Evolutionary conservation across 2,888 invertebrate species (phyloP).

Genomic region (Thumatha senex): DNA sequence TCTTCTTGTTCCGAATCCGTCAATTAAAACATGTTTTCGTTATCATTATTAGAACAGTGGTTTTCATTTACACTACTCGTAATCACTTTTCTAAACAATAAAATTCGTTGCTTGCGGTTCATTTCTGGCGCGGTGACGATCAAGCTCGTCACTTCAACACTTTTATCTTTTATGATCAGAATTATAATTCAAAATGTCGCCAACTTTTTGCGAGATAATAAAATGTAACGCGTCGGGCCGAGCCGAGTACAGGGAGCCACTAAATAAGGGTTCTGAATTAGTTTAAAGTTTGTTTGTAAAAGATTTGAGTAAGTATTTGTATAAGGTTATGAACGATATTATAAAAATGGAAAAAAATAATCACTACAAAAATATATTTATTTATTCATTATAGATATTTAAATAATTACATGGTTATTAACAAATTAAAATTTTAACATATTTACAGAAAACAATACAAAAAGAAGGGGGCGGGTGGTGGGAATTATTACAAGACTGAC

Average conservation of each 20-base stretch:
- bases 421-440: too few relatives aligned
- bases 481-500: too few relatives aligned
- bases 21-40: background rate
- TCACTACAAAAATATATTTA: too few relatives aligned
- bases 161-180: constrained; percentile 33
- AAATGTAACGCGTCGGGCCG: constrained; percentile 25
- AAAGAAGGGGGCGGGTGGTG: too few relatives aligned
- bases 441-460: too few relatives aligned
- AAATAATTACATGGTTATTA: too few relatives aligned
- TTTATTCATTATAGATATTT: too few relatives aligned
- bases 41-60: background rate
- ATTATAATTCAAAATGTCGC: constrained; percentile 32
- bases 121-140: background rate
- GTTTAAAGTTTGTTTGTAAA: background rate
- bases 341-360: too few relatives aligned
- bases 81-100: constrained; percentile 4
- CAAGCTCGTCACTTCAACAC: constrained; percentile 17
- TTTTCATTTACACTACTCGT: background rate
- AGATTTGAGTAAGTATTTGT: too few relatives aligned
- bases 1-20: too few relatives aligned
- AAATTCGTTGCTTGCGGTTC: background rate
- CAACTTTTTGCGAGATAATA: constrained; percentile 30
- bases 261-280: background rate
- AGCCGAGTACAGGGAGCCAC: constrained; percentile 5
- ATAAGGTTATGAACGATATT: too few relatives aligned